phyloP scores from a whole-genome alignment of 2,113 vertebrate genomes.

The Axis porcinus region DNA sequence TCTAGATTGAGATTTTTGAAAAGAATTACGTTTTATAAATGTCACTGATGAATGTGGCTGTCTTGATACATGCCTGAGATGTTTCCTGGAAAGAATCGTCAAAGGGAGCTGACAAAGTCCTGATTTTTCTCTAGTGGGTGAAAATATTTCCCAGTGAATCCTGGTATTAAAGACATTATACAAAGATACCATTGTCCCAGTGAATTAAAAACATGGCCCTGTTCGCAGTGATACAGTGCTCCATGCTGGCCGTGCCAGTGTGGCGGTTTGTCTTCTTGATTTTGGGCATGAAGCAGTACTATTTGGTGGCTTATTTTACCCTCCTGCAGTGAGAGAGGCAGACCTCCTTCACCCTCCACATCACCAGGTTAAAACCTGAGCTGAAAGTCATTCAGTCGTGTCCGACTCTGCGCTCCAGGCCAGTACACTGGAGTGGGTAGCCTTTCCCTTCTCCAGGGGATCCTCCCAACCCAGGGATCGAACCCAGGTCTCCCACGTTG shows the following conservation, averaged over 20 bases:
- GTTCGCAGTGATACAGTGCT: neutral
- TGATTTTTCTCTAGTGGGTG: conserved; percentile 79
- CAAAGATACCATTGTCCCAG: conserved; percentile 71
- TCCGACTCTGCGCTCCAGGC: neutral
- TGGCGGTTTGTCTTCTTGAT: neutral
- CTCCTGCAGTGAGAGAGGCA: neutral
- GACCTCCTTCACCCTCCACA: neutral
- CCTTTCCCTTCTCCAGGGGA: neutral
- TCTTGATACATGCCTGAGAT: conserved; percentile 79
- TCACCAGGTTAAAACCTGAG: neutral
- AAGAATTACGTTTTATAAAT: conserved; percentile 78
- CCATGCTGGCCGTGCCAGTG: neutral
- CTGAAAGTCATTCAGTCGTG: neutral
- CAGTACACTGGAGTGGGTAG: neutral
- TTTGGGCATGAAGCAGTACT: neutral
- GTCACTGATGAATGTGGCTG: conserved; percentile 76
- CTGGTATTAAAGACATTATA: conserved; percentile 69
- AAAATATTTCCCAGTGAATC: conserved; percentile 78
- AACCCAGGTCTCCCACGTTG: neutral
- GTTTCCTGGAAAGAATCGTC: conserved; percentile 79
- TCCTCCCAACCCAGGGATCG: neutral
- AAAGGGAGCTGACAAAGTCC: conserved; percentile 81
- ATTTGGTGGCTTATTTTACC: neutral
- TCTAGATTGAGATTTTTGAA: conserved; percentile 47
- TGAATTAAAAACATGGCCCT: conserved; percentile 38